Evolutionary conservation across 2,888 invertebrate genomes (phyloP).

Genomic region (Alcis repandata): DNA sequence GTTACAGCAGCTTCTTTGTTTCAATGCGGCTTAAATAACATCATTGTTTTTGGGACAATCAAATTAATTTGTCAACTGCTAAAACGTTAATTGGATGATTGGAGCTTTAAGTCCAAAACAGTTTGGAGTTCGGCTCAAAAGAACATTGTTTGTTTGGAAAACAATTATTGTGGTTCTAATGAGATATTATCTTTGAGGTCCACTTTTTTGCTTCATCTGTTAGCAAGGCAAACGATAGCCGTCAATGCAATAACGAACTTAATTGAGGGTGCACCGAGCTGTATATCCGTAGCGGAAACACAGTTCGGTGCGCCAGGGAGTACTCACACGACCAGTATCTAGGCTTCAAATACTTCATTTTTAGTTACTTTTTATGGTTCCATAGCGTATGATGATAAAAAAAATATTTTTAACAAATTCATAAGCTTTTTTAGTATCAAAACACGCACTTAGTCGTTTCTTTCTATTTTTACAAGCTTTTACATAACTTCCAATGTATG

Average conservation of each 20-base stretch:
- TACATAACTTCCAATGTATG: too few relatives aligned
- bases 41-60: constrained; percentile 41
- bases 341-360: too few relatives aligned
- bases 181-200: not conserved
- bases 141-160: not conserved
- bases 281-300: not conserved
- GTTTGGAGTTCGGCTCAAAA: not conserved
- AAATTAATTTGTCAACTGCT: constrained; percentile 27
- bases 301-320: too few relatives aligned
- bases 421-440: too few relatives aligned
- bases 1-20: constrained; percentile 37
- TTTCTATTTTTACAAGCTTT: too few relatives aligned
- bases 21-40: constrained; percentile 39
- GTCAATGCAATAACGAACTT: not conserved
- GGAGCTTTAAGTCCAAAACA: constrained; percentile 3
- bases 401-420: too few relatives aligned
- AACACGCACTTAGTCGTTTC: too few relatives aligned
- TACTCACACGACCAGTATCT: too few relatives aligned
- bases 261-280: not conserved
- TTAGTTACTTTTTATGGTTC: too few relatives aligned
- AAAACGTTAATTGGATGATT: constrained; percentile 29
- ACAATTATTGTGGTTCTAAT: not conserved
- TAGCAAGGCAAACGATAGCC: not conserved
- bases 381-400: too few relatives aligned
- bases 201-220: not conserved